Percentiles rank a stretch among this genome's conserved stretches.
Conservation (phyloP, 2,113 vertebrate species). For the Eidolon helvum region DNA sequence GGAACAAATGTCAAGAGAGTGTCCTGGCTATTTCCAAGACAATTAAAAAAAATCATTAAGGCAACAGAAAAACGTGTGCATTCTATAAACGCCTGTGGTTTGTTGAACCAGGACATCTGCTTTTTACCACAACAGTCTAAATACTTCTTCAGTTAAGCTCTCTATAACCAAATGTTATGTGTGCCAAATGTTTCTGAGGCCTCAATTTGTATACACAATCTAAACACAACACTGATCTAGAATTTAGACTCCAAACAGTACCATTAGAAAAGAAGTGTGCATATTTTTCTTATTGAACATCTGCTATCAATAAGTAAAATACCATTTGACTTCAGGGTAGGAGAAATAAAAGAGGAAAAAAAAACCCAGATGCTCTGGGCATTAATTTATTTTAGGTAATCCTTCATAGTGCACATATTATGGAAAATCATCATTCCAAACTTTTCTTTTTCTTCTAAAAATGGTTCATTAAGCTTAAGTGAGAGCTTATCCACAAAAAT, state of each 20-base stretch:
- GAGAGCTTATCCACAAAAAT: background rate
- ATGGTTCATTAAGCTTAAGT: background rate
- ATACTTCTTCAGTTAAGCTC: background rate
- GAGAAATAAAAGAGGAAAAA: background rate
- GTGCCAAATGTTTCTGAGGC: background rate
- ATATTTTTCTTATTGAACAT: background rate
- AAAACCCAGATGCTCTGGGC: background rate
- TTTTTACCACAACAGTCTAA: background rate
- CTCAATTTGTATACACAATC: background rate
- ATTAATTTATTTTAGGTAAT: conserved; percentile 41
- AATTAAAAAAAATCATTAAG: background rate
- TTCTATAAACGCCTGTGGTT: background rate
- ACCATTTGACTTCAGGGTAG: background rate
- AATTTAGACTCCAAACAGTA: conserved; percentile 18
- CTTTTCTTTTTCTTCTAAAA: conserved; percentile 39
- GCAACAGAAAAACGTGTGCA: background rate
- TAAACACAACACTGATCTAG: background rate
- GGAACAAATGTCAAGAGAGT: background rate
- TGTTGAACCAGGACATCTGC: background rate
- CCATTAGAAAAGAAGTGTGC: background rate
- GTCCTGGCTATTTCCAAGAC: background rate
- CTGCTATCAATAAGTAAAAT: conserved; percentile 36
- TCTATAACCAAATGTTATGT: background rate
- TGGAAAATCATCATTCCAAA: conserved; percentile 1
- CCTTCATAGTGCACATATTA: background rate